Base-by-base conservation (phyloP, 1,140 invertebrate genomes). In the Dendroctonus valens region DNA sequence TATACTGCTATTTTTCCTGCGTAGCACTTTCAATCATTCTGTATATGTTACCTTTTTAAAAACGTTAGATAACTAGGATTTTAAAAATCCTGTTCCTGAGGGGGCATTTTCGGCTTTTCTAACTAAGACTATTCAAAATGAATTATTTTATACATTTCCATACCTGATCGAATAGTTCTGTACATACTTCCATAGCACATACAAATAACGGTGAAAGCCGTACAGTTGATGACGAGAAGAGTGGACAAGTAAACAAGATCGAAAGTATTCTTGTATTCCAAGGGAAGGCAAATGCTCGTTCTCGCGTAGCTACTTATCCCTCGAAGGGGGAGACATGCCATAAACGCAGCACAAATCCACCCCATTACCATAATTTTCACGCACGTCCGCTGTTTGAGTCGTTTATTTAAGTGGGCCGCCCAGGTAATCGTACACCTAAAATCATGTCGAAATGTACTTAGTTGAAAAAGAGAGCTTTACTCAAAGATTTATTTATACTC, bases 111-210 rank as follows among this genome's bases (percentile, higher is more conserved):
- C 26, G 3, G 1, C 26, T 26, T 26, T 26, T 2, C 26, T 26
- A 26, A 26, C 26, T 26, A 26, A 26, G 26, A 26, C 26, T 3
- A 26, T 26, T 26, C 26, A 26, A 26, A 3, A 26, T 26, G 26
- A 26, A 26, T 26, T 26, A 26, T 26, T 26, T 26, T 2, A 26
- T 2, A 26, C 1, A 26, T 26, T 26, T 3, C 6, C 57, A 50
- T 59, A 68, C 69, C 80, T 67, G 73, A 71, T 54, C 81, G 75
- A 6, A 85, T 81, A 3, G 89, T 90, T 39, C 84, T 82, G 76
- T 92, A 94, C 80, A 94, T 93, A 74, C 89, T 90, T 0, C 86
- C 85, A 79, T 94, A 94, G 73, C 91, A 92, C 14, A 86, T 82
- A 37, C 89, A 89, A 63, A 94, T 91, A 4, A 90, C 82, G 2